Conservation (phyloP, 1,140 invertebrate genomes). For the Pseudobourletiella spinata region DNA sequence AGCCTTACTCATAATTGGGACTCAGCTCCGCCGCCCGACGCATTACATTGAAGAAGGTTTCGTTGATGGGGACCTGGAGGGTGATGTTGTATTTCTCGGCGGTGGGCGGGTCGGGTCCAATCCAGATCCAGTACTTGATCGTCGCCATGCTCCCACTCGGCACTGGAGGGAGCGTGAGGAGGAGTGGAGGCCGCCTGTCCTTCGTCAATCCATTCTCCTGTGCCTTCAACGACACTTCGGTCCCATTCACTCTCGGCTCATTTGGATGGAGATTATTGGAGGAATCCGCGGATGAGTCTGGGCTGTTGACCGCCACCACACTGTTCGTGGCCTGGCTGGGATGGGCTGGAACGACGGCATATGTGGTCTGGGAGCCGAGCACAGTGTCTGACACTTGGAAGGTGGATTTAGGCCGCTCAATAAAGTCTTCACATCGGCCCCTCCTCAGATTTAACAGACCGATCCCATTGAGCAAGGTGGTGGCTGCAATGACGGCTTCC, state of each 20-base stretch:
- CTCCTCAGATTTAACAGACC: constrained; percentile 23
- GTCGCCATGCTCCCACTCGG: neutral
- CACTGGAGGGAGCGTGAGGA: neutral
- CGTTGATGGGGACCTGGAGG: constrained; percentile 57
- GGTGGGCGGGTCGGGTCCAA: constrained; percentile 59
- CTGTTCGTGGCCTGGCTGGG: neutral
- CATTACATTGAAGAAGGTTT: constrained; percentile 78
- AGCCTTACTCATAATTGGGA: constrained; percentile 39
- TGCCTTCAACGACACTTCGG: too few species aligned
- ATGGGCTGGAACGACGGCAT: neutral
- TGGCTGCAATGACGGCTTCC: constrained; percentile 61
- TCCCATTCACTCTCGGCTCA: too few species aligned
- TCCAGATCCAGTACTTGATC: constrained; percentile 72
- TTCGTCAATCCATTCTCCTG: too few species aligned
- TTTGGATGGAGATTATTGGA: too few species aligned
- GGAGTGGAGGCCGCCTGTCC: too few species aligned
- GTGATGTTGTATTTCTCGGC: constrained; percentile 62
- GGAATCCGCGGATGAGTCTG: too few species aligned
- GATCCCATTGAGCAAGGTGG: constrained; percentile 36
- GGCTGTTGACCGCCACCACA: too few species aligned
- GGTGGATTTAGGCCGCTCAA: neutral
- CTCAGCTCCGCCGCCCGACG: constrained; percentile 68
- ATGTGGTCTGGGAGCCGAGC: neutral
- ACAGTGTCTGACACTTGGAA: neutral
- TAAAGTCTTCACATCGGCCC: neutral